These are phyloP conservation scores for Reinhardtius hippoglossoides DNA, from an alignment of 2,113 vertebrate species.

Conservation along the genomic window DNA sequence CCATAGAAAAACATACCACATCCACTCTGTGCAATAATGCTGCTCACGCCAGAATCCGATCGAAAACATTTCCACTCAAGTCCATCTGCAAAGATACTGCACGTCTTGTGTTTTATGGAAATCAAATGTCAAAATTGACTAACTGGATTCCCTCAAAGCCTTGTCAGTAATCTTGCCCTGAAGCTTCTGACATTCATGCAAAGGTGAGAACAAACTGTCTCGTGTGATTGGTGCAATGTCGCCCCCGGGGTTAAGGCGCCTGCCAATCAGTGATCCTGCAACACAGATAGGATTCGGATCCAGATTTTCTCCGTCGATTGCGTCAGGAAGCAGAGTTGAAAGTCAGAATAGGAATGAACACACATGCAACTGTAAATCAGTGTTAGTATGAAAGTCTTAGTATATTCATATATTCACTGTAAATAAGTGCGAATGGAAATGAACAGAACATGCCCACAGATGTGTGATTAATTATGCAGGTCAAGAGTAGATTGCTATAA, in stretches of 20 bases:
- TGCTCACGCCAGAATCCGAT: slow-evolving; percentile 8
- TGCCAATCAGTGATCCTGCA: slow-evolving; percentile 52
- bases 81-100: slow-evolving; percentile 26
- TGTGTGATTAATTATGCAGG: slow-evolving; percentile 37
- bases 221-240: slow-evolving; percentile 53
- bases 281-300: slow-evolving; percentile 26
- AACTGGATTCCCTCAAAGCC: slow-evolving; percentile 61
- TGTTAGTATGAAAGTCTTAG: background rate
- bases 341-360: slow-evolving; percentile 13
- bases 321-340: slow-evolving; percentile 10
- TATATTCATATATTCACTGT: slow-evolving; percentile 9
- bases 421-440: background rate
- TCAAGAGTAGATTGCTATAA: slow-evolving; percentile 25
- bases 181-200: slow-evolving; percentile 72
- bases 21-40: background rate
- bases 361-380: background rate
- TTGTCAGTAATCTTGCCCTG: slow-evolving; percentile 66
- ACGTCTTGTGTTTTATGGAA: slow-evolving; percentile 67
- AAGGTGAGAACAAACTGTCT: slow-evolving; percentile 66
- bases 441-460: slow-evolving; percentile 15
- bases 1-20: background rate
- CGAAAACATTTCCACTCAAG: slow-evolving; percentile 9
- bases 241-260: slow-evolving; percentile 35
- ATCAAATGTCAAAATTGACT: slow-evolving; percentile 72
- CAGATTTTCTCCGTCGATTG: slow-evolving; percentile 9